Percentiles rank a stretch among this genome's conserved stretches.
Evolutionary conservation across 2,113 vertebrate species (phyloP).

Genomic region (Rhadina sibilatrix): DNA sequence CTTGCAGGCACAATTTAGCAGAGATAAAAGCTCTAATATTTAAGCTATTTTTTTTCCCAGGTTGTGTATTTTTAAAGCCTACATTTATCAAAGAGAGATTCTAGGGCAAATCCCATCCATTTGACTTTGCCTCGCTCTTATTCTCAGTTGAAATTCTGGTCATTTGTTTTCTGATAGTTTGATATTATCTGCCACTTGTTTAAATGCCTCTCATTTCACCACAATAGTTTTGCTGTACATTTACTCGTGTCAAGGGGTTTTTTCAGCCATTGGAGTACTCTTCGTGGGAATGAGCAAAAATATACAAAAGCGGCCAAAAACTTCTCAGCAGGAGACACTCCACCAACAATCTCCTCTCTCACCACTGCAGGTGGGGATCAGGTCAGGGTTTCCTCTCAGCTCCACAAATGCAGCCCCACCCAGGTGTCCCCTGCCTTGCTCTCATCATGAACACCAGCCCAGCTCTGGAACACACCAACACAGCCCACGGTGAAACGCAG

Average conservation of each 20-base stretch:
- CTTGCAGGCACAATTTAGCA: constrained; percentile 4
- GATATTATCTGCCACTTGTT: background rate
- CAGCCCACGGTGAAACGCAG: background rate
- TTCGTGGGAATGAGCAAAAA: background rate
- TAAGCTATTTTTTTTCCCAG: background rate
- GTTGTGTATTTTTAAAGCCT: constrained; percentile 27
- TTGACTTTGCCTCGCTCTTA: background rate
- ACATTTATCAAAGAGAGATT: background rate
- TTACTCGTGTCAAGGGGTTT: background rate
- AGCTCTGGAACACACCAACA: background rate
- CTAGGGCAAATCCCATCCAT: background rate
- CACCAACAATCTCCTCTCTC: background rate
- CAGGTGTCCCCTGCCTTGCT: background rate
- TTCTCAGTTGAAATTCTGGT: background rate
- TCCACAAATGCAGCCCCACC: background rate
- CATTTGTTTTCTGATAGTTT: background rate
- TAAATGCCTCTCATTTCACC: background rate
- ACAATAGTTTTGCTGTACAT: background rate
- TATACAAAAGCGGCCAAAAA: background rate
- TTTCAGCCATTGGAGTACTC: background rate
- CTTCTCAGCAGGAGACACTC: background rate
- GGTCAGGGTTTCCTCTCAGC: background rate
- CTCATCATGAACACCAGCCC: background rate
- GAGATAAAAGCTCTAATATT: constrained; percentile 22
- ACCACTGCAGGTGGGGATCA: background rate